phyloP scores from a whole-genome alignment of 1,140 invertebrate species.

The Drosophila nigromelanica region DNA sequence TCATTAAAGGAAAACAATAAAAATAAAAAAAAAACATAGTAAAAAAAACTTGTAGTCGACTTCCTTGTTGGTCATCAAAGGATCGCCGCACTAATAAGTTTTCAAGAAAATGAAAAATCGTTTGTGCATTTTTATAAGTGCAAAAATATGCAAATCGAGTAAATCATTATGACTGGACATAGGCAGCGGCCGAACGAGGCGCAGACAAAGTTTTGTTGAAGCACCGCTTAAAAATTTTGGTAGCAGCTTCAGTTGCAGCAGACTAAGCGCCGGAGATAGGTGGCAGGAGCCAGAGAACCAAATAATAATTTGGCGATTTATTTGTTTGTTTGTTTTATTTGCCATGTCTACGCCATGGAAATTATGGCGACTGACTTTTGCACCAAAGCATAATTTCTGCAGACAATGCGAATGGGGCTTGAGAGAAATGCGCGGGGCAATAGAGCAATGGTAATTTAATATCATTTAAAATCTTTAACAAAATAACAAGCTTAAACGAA shows the following conservation, averaged over 20 bases:
- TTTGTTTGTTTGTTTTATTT: slow-evolving; percentile 79
- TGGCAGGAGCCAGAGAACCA: slow-evolving; percentile 31
- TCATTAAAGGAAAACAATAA: slow-evolving; percentile 48
- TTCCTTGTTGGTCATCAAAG: slow-evolving; percentile 48
- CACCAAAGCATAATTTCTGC: slow-evolving; percentile 55
- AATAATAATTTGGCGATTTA: slow-evolving; percentile 81
- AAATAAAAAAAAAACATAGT: slow-evolving; percentile 28
- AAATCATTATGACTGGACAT: slow-evolving; percentile 79
- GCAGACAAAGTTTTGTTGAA: slow-evolving; percentile 73
- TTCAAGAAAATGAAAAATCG: slow-evolving; percentile 81
- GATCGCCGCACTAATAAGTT: slow-evolving; percentile 74
- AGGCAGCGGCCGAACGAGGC: slow-evolving; percentile 17
- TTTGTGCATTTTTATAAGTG: slow-evolving; percentile 83
- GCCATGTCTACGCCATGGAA: slow-evolving; percentile 70
- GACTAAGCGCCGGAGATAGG: background rate
- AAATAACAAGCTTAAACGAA: background rate
- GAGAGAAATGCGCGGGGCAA: background rate
- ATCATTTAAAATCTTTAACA: slow-evolving; percentile 4
- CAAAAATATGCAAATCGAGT: slow-evolving; percentile 82
- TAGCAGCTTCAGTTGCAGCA: slow-evolving; percentile 37
- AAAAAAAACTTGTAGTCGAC: slow-evolving; percentile 18
- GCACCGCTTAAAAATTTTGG: slow-evolving; percentile 41
- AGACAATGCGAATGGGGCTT: slow-evolving; percentile 46
- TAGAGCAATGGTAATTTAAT: slow-evolving; percentile 16
- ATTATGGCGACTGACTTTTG: slow-evolving; percentile 71